Conservation (phyloP, 2,888 invertebrate genomes). For the Drosophila siamana region DNA sequence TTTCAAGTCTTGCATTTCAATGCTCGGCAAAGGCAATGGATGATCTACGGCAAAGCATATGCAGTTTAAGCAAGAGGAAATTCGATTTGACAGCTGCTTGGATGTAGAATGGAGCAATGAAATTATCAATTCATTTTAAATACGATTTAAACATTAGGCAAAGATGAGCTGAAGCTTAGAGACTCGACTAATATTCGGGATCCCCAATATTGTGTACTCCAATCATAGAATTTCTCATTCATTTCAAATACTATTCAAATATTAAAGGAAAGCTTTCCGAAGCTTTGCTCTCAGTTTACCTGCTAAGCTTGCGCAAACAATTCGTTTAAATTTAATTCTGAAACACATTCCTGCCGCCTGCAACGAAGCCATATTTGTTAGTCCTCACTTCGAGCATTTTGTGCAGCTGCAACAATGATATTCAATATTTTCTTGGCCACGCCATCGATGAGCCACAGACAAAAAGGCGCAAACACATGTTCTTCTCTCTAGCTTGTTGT, state of each 20-base stretch:
- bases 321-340: neutral
- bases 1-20: constrained; percentile 3
- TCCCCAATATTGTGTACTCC: no score
- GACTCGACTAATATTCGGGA: no score
- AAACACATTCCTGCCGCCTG: neutral
- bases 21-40: no score
- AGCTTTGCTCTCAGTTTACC: neutral
- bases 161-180: no score
- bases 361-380: neutral
- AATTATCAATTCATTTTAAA: neutral
- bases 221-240: no score
- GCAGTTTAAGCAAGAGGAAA: neutral
- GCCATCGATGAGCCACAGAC: constrained; percentile 22
- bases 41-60: neutral
- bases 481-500: constrained; percentile 35
- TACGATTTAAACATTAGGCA: neutral
- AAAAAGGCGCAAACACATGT: constrained; percentile 18
- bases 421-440: constrained; percentile 9
- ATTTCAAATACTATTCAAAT: neutral
- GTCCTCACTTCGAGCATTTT: neutral
- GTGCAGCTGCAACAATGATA: constrained; percentile 9
- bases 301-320: neutral
- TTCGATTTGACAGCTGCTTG: neutral
- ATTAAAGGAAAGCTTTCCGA: neutral
- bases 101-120: neutral